These are phyloP conservation scores for Steinernema feltiae DNA, from an alignment of 1,140 invertebrate species.

Conservation along the genomic window DNA sequence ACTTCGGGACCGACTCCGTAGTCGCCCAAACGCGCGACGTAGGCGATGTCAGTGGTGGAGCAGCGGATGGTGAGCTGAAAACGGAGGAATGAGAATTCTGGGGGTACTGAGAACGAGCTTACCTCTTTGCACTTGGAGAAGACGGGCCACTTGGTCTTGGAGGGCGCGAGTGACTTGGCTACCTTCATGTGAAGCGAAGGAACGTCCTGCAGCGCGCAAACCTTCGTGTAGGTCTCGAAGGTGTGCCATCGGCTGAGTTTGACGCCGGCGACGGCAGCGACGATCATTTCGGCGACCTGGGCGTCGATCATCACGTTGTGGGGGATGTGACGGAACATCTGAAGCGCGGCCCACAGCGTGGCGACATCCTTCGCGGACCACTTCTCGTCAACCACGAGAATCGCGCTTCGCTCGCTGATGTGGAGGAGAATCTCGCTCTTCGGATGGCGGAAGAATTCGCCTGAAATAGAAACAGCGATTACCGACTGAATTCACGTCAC, in stretches of 20 bases:
- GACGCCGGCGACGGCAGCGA: background rate
- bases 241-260: constrained; percentile 7
- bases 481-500: background rate
- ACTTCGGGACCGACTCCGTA: background rate
- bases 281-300: background rate
- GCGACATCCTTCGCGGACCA: background rate
- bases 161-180: background rate
- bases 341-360: background rate
- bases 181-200: constrained; percentile 1
- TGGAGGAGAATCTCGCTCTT: background rate
- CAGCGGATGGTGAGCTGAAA: constrained; percentile 4
- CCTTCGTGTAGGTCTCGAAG: background rate
- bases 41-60: background rate
- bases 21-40: background rate
- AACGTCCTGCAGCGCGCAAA: constrained; percentile 3
- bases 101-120: background rate
- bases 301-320: constrained; percentile 6
- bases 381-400: constrained; percentile 11
- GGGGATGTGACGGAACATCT: background rate
- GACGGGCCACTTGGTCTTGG: background rate
- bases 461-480: background rate
- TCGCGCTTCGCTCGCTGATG: constrained; percentile 1
- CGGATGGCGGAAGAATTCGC: constrained; percentile 2
- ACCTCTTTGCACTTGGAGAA: constrained; percentile 6
- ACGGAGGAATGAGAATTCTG: background rate